Base-by-base conservation (phyloP, 2,113 vertebrate species). In the Calyptommatus sinebrachiatus region DNA sequence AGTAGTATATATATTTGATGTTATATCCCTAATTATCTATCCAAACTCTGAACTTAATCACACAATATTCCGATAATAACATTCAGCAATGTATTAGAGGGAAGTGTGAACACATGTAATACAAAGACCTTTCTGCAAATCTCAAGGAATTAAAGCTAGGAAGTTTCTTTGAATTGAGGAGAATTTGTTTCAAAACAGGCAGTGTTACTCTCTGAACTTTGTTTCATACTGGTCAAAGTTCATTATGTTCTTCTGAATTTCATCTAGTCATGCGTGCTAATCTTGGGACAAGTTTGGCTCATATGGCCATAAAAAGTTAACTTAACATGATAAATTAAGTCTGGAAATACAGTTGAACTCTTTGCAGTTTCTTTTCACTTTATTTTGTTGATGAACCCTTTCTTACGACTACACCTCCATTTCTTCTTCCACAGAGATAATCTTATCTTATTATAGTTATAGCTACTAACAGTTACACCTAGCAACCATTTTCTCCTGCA, bases 381-480 rank as follows among this genome's bases (percentile, higher is more conserved):
- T 77, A 28, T 82, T 82, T 57, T 71, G 12, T 65, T 50, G 24
- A 71, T 48, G 68, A 71, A 41, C 18, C 22, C 76, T 69, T 31
- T 5, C 29, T 22, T 65, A 28, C 28, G 29, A 14, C 72, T 63
- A 31, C 45, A 35, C 53, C 73, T 46, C 75, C 69, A 50, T 70
- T 69, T 74, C 76, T 65, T 79, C 82, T 78, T 70, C 77, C 73
- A 69, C 22, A 76, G 61, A 24, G 24, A 71, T 76, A 84, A 35
- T 72, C 45, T 29, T 67, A 35, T 60, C 50, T 73, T 50, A 69
- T 77, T 70, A 85, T 35, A 71, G 35, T 77, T 24, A 45, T 77
- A 73, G 74, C 35, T 79, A 80, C 77, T 46, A 67, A 62, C n/a
- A 14, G 35, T 79, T 63, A 78, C 28, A 70, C 77, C 76, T 79